Evolutionary conservation across 2,888 invertebrate genomes (phyloP).

Genomic region (Philonicus albiceps): DNA sequence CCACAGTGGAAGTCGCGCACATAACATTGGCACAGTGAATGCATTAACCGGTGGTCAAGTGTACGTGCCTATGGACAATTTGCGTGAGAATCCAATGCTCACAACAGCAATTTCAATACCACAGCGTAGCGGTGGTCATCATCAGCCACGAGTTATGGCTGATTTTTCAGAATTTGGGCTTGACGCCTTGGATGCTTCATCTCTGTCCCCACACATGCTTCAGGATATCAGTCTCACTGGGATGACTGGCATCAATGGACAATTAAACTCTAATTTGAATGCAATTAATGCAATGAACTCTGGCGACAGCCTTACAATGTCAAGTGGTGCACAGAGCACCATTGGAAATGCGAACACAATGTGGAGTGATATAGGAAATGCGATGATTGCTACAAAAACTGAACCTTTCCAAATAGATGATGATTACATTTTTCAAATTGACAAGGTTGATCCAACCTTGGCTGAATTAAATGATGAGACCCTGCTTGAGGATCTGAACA

Average conservation of each 20-base stretch:
- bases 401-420: constrained; percentile 83
- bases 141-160: constrained; percentile 53
- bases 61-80: constrained; percentile 49
- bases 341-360: constrained; percentile 60
- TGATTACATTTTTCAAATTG: constrained; percentile 88
- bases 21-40: constrained; percentile 39
- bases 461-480: constrained; percentile 87
- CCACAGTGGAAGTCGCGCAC: constrained; percentile 46
- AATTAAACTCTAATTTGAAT: not conserved
- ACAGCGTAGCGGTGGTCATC: constrained; percentile 62
- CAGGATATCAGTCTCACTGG: constrained; percentile 61
- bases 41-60: constrained; percentile 50
- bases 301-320: constrained; percentile 51
- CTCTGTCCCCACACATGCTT: constrained; percentile 60
- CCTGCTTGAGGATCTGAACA: constrained; percentile 80
- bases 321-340: constrained; percentile 55
- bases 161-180: constrained; percentile 61
- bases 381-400: constrained; percentile 62
- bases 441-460: constrained; percentile 86
- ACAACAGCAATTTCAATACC: constrained; percentile 72
- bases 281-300: not conserved
- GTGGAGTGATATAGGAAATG: constrained; percentile 63
- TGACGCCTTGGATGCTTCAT: constrained; percentile 60
- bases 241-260: constrained; percentile 48
- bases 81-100: constrained; percentile 55